These are phyloP conservation scores for Falcaria lacertinaria DNA, from an alignment of 2,888 invertebrate genomes.

Conservation along the genomic window DNA sequence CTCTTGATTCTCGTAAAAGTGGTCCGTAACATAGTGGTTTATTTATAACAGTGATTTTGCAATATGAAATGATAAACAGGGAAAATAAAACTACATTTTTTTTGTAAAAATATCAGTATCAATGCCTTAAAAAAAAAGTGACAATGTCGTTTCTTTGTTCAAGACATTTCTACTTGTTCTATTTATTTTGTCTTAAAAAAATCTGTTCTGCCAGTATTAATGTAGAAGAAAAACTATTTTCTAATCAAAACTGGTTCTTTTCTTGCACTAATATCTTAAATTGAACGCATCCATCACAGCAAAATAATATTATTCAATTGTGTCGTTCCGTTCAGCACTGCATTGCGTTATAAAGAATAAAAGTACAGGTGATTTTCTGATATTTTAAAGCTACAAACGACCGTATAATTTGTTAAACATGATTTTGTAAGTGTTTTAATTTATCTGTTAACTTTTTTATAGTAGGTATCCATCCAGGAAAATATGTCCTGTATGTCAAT, in stretches of 20 bases:
- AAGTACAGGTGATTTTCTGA: too few species aligned
- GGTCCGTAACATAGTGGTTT: constrained; percentile 37
- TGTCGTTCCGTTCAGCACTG: not conserved
- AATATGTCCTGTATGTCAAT: too few species aligned
- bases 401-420: too few species aligned
- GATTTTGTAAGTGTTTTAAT: too few species aligned
- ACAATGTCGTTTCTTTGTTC: constrained; percentile 21
- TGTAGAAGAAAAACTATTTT: not conserved
- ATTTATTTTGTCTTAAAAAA: constrained; percentile 3
- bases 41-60: constrained; percentile 5
- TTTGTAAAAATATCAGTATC: constrained; percentile 13
- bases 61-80: constrained; percentile 34
- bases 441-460: too few species aligned
- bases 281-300: constrained; percentile 11
- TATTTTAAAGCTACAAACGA: too few species aligned
- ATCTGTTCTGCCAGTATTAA: constrained; percentile 25
- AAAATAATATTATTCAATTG: not conserved
- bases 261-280: not conserved
- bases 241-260: not conserved
- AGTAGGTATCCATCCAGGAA: too few species aligned
- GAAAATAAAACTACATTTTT: constrained; percentile 53
- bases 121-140: constrained; percentile 14
- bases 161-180: constrained; percentile 13
- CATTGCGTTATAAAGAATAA: too few species aligned
- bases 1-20: constrained; percentile 40